Base-by-base conservation (phyloP, 2,113 vertebrate species). In the Fulmarus glacialis region DNA sequence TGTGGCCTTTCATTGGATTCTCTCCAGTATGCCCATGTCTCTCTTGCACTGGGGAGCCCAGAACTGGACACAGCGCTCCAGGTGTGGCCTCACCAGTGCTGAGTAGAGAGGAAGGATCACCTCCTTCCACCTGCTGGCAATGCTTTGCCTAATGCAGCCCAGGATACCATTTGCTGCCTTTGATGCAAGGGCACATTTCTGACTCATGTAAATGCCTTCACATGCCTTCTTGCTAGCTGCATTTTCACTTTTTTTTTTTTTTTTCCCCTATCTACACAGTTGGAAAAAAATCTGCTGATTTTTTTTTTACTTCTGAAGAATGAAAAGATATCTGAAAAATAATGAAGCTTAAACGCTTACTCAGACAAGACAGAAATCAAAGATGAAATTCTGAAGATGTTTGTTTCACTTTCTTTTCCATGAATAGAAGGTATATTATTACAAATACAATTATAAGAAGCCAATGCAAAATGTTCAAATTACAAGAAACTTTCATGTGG, bases 401-500 rank as follows among this genome's bases (percentile, higher is more conserved):
- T 79, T 79, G 7, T 50, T 79, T 56, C 47, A 62, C 12, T 73
- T 72, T 45, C 19, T 48, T 78, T 87, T 60, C 30, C 7, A 6
- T 45, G 15, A 82, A 47, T 32, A 60, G 18, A 52, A 73, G 4
- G 1, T n/a, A 26, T 36, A 58, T 45, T 60, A 56, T 60, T 88
- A 38, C 29, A 78, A 59, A 45, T 82, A 52, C 16, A 55, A 18
- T 68, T 68, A 24, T 12, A 62, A 27, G 12, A 53, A 66, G 6
- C 2, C 30, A 71, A 22, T 56, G 13, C 15, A 79, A 86, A 82
- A 48, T 66, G 30, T 71, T 71, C 5, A 43, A 75, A 58, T 36
- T 48, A 29, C 17, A 71, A 47, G 23, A 74, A 74, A 66, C 0
- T 29, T 78, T 43, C 11, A 30, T 1, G 0, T 50, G 2, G 7